phyloP scores from a whole-genome alignment of 2,113 vertebrate genomes.

The Gymnobelideus leadbeateri region DNA sequence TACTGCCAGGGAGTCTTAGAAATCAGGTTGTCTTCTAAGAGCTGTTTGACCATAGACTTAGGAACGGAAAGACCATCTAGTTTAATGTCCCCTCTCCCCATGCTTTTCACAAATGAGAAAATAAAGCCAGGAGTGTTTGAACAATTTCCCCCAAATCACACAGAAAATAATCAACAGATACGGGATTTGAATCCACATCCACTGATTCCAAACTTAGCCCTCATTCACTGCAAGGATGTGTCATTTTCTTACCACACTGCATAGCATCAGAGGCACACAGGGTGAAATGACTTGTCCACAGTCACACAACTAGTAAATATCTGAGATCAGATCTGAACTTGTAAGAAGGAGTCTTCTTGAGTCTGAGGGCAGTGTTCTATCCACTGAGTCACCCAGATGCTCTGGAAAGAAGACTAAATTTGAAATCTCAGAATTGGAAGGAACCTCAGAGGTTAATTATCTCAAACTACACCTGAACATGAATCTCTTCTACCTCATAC shows the following conservation, averaged over 20 bases:
- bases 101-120: background rate
- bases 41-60: background rate
- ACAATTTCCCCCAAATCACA: background rate
- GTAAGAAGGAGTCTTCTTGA: too few relatives aligned
- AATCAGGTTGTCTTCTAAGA: background rate
- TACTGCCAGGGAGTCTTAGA: background rate
- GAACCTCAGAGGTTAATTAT: background rate
- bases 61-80: background rate
- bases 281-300: too few relatives aligned
- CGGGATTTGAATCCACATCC: background rate
- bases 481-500: background rate
- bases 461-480: background rate
- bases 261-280: background rate
- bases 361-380: too few relatives aligned
- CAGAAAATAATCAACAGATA: background rate
- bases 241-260: background rate
- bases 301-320: too few relatives aligned
- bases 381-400: too few relatives aligned
- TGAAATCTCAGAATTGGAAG: background rate
- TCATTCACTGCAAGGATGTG: background rate
- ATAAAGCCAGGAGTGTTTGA: background rate
- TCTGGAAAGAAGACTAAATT: background rate
- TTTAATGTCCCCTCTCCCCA: background rate
- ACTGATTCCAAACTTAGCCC: background rate
- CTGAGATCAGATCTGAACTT: too few relatives aligned